A percentile compares a stretch with the other conserved stretches of the same genome.
Conservation (phyloP, 2,888 invertebrate species). For the Phaonia tiefii region DNA sequence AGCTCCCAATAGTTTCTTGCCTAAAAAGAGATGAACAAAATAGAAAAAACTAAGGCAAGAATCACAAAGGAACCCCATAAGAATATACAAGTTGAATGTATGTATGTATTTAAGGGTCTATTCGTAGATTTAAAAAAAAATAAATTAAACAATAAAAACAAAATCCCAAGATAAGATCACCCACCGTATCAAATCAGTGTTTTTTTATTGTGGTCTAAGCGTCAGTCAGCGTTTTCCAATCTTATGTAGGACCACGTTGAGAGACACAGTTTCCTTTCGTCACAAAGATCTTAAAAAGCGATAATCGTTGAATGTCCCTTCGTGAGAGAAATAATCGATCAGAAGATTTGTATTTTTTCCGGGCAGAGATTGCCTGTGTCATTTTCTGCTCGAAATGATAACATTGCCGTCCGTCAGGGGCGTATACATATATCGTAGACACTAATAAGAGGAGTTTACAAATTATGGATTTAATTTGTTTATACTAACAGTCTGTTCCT, state of each 20-base stretch:
- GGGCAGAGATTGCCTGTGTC: no score
- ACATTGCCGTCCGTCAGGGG: background rate
- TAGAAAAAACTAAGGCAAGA: background rate
- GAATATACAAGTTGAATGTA: slow-evolving; percentile 24
- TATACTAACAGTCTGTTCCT: no score
- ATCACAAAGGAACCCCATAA: slow-evolving; percentile 24
- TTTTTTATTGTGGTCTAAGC: slow-evolving; percentile 38
- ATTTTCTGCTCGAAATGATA: background rate
- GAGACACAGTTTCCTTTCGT: background rate
- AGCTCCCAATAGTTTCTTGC: slow-evolving; percentile 6
- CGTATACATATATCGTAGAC: no score
- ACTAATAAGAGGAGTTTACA: no score
- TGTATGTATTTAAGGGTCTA: no score
- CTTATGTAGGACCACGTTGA: no score
- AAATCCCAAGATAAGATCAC: slow-evolving; percentile 59
- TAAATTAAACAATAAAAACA: slow-evolving; percentile 42
- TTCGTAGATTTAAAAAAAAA: slow-evolving; percentile 11
- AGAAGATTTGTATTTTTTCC: slow-evolving; percentile 15
- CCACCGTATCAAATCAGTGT: slow-evolving; percentile 57
- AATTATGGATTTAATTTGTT: no score
- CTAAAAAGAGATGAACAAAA: slow-evolving; percentile 43
- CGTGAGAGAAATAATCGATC: slow-evolving; percentile 20
- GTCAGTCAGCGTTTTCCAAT: slow-evolving; percentile 20
- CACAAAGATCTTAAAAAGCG: no score
- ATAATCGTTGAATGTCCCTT: no score